These are phyloP conservation scores for Sinopyrophorus schimmeli DNA, from an alignment of 2,888 invertebrate genomes.

Conservation along the genomic window DNA sequence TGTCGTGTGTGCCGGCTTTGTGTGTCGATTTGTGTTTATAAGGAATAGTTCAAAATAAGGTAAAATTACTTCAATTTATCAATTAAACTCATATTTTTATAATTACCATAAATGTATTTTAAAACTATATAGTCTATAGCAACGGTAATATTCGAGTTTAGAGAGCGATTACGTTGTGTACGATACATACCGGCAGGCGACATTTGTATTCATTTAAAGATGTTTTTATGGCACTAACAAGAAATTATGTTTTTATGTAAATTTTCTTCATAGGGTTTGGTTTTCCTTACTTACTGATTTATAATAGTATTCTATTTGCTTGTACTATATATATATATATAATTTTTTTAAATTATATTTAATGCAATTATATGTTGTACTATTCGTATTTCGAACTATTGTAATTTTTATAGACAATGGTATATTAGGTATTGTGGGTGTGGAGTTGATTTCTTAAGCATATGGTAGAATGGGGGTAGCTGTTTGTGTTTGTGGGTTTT, in stretches of 20 bases:
- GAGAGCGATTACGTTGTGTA: not conserved
- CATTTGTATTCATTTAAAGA: slow-evolving; percentile 13
- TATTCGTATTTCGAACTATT: slow-evolving; percentile 1
- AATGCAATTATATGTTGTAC: not conserved
- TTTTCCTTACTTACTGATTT: too few species aligned
- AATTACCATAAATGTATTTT: not conserved
- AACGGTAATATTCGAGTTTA: slow-evolving; percentile 17
- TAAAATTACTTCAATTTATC: slow-evolving; percentile 34
- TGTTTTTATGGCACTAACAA: too few species aligned
- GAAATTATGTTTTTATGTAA: slow-evolving; percentile 4
- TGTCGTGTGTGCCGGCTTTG: slow-evolving; percentile 41
- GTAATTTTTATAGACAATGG: slow-evolving; percentile 3
- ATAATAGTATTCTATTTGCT: too few species aligned
- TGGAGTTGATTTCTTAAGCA: slow-evolving; percentile 28
- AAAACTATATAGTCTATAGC: not conserved
- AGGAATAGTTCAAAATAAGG: slow-evolving; percentile 42
- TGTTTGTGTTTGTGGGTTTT: slow-evolving; percentile 33
- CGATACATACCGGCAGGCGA: slow-evolving; percentile 16
- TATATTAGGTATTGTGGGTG: slow-evolving; percentile 21
- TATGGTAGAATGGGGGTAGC: slow-evolving; percentile 35
- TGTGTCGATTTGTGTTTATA: slow-evolving; percentile 41
- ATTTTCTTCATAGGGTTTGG: too few species aligned
- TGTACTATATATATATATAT: too few species aligned
- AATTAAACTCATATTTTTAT: slow-evolving; percentile 34
- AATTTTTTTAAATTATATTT: too few species aligned